Conservation (phyloP, 2,888 invertebrate species). For the Drosophila incognita region DNA sequence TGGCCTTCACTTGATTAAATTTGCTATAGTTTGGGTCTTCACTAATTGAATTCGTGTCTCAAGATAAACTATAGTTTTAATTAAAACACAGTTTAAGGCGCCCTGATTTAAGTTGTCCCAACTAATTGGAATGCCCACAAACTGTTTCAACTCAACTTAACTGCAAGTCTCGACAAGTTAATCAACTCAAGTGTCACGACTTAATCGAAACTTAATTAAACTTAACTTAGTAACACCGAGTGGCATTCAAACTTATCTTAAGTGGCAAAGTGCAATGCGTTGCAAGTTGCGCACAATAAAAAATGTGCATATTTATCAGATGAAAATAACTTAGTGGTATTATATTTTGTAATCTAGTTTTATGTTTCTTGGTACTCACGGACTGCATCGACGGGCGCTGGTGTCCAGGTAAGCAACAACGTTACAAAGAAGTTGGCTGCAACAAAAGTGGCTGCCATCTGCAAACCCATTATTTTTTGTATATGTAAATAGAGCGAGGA, state of each 20-base stretch:
- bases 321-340: background rate
- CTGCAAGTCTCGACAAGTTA: constrained; percentile 7
- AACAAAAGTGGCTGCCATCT: constrained; percentile 84
- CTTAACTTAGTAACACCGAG: constrained; percentile 15
- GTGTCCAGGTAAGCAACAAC: constrained; percentile 83
- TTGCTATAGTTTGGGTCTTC: background rate
- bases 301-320: constrained; percentile 32
- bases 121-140: constrained; percentile 1
- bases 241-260: constrained; percentile 1
- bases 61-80: background rate
- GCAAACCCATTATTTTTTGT: constrained; percentile 85
- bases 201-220: constrained; percentile 33
- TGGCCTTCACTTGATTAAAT: background rate
- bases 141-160: constrained; percentile 10
- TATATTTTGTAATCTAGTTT: constrained; percentile 5
- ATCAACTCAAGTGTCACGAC: constrained; percentile 22
- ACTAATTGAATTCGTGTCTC: background rate
- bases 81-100: background rate
- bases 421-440: constrained; percentile 81
- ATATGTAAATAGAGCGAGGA: constrained; percentile 32
- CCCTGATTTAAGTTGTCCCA: constrained; percentile 4
- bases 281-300: constrained; percentile 22
- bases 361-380: constrained; percentile 82
- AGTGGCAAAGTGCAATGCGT: constrained; percentile 11
- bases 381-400: constrained; percentile 83